Evolutionary conservation across 2,888 invertebrate genomes (phyloP).

Genomic region (Cheilosia vernalis): DNA sequence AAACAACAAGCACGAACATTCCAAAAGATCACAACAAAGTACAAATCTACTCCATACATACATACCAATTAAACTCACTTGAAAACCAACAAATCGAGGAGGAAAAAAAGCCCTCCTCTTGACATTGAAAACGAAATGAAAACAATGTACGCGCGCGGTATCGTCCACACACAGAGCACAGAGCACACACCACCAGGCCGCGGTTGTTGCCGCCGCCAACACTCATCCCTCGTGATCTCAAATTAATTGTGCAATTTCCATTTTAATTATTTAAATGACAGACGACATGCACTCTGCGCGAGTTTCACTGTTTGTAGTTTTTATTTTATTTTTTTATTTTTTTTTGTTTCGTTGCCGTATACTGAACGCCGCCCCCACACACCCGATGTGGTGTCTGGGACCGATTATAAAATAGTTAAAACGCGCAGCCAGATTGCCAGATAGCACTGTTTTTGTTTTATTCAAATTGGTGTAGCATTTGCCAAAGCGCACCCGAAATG

Average conservation of each 20-base stretch:
- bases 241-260: constrained; percentile 72
- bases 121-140: constrained; percentile 69
- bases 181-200: constrained; percentile 34
- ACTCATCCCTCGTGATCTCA: constrained; percentile 64
- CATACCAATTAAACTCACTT: constrained; percentile 48
- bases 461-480: constrained; percentile 31
- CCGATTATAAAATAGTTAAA: constrained; percentile 54
- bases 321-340: constrained; percentile 10
- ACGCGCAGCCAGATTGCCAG: constrained; percentile 11
- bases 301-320: constrained; percentile 35
- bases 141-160: constrained; percentile 35
- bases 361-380: constrained; percentile 33
- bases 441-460: constrained; percentile 2
- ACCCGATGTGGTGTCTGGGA: constrained; percentile 4
- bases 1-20: constrained; percentile 3
- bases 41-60: constrained; percentile 13
- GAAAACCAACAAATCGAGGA: constrained; percentile 27
- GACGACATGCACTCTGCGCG: constrained; percentile 66
- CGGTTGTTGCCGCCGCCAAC: constrained; percentile 11
- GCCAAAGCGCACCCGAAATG: constrained; percentile 45
- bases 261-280: constrained; percentile 73
- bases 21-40: constrained; percentile 33
- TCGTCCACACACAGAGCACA: constrained; percentile 23
- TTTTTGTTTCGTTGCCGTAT: neutral
- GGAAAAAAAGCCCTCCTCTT: constrained; percentile 51